A percentile compares a stretch with the other conserved stretches of the same genome.
Evolutionary conservation across 2,113 vertebrate species (phyloP).

Genomic region (Nesogale talazaci): DNA sequence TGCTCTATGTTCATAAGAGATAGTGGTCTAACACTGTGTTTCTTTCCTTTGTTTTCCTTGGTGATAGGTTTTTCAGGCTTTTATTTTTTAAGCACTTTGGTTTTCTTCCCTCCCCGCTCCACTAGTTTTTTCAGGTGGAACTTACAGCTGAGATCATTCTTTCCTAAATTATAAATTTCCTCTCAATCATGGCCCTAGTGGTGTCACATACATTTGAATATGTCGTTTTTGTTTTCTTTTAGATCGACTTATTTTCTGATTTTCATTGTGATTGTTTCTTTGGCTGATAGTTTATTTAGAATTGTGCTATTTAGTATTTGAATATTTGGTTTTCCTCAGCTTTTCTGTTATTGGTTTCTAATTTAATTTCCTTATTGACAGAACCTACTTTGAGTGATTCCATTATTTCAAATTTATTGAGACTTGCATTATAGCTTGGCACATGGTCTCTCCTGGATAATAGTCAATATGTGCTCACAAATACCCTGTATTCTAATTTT

Average conservation of each 20-base stretch:
- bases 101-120: too few relatives aligned
- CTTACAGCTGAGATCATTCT: neutral
- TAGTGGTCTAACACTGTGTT: too few relatives aligned
- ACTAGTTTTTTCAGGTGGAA: too few relatives aligned
- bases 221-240: neutral
- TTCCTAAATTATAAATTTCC: neutral
- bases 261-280: neutral
- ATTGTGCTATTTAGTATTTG: neutral
- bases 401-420: neutral
- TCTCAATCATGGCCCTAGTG: neutral
- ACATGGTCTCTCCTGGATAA: neutral
- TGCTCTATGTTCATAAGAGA: too few relatives aligned
- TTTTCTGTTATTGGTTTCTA: neutral
- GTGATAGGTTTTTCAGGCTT: too few relatives aligned
- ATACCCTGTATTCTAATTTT: neutral
- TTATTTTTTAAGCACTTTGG: too few relatives aligned
- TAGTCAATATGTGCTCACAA: neutral
- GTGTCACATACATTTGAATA: neutral
- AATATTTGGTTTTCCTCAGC: neutral
- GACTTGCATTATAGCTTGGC: neutral
- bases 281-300: neutral
- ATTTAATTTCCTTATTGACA: neutral
- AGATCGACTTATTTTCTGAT: neutral
- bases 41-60: too few relatives aligned
- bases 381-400: neutral